A percentile compares a stretch with the other conserved stretches of the same genome.
phyloP scores from a whole-genome alignment of 2,888 invertebrate genomes.

The Germaria angustata region DNA sequence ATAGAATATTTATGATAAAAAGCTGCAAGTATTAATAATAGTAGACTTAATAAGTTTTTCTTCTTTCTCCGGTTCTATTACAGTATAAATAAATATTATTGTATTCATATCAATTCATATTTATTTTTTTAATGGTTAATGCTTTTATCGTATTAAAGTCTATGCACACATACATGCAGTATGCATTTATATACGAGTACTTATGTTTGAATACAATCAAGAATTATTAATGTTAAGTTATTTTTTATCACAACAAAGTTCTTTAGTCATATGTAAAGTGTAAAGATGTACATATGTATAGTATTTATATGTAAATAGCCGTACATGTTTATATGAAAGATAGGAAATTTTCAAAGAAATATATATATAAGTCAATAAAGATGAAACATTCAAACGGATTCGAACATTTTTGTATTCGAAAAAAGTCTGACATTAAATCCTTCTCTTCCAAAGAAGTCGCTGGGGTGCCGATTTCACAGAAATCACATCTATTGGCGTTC shows the following conservation, averaged over 20 bases:
- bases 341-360: no score
- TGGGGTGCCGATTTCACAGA: no score
- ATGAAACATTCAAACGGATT: no score
- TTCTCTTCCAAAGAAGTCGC: no score
- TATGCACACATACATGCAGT: neutral
- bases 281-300: neutral
- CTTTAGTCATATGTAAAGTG: constrained; percentile 14
- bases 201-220: neutral
- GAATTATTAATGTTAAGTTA: neutral
- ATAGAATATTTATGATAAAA: constrained; percentile 46
- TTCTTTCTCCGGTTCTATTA: constrained; percentile 13
- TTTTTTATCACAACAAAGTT: constrained; percentile 40
- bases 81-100: constrained; percentile 32
- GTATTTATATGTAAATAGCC: neutral
- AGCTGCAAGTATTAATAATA: constrained; percentile 48
- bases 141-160: constrained; percentile 2
- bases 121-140: neutral
- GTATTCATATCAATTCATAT: constrained; percentile 43
- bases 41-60: constrained; percentile 17
- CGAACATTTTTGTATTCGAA: no score
- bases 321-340: no score
- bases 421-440: no score
- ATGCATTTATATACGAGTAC: no score
- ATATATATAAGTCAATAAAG: no score
- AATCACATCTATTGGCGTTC: no score